Base-by-base conservation (phyloP, 2,113 vertebrate genomes). In the Nothoprocta perdicaria region DNA sequence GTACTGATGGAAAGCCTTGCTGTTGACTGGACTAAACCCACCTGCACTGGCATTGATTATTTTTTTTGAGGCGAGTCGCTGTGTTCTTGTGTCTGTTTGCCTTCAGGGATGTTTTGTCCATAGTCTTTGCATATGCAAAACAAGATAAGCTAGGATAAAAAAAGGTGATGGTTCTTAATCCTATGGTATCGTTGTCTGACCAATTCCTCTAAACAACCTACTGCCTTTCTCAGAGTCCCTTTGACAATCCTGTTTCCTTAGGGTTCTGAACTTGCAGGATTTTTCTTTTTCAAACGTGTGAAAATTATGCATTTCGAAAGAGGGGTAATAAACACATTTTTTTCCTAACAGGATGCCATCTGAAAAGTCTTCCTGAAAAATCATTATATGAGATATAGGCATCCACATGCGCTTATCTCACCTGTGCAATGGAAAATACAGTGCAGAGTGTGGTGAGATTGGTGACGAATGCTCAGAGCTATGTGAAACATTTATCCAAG, bases 401-500 rank as follows among this genome's bases (percentile, higher is more conserved):
- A 7, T 7, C 7, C 14, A 5, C 7, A 0, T 4, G 14, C 24
- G 18, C 31, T 72, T 29, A 19, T 8, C 38, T 13, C 14, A 5
- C 9, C 41, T 16, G 2, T 5, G 24, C 60, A 53, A 76, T 57
- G 45, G 12, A 55, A 75, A 80, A 77, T 40, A 9, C 0, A 1
- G 41, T 61, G 14, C 31, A 2, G 17, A 24, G 66, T 0, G 0
- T 45, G 27, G 61, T 0, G 1, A 48, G 48, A 4, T 0, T 43
- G 65, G 62, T 65, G 53, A 66, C 19, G 12, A 16, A 14, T 8
- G n/a, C 83, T 90, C 45, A n/a, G 82, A 21, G 21, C 29, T 31
- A 4, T 0, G 1, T 31, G 63, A 27, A 17, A 3, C 23, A 0
- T 24, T 73, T 68, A 26, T 31, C 13, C 0, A 0, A 80, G 85